Evolutionary conservation across 2,888 invertebrate genomes (phyloP).

Genomic region (Caenorhabditis macrosperma): DNA sequence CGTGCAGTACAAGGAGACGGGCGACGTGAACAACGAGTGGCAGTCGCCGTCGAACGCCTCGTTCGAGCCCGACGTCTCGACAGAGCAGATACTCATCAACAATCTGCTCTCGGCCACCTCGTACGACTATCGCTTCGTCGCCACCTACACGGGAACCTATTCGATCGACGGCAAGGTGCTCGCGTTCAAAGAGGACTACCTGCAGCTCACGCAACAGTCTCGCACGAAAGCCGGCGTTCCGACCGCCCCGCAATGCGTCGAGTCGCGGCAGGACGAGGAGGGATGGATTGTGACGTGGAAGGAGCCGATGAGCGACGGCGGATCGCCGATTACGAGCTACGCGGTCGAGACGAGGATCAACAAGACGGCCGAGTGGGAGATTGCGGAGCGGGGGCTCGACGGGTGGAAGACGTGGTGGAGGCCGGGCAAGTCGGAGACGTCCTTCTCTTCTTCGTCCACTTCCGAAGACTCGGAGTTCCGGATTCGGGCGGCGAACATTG

Average conservation of each 20-base stretch:
- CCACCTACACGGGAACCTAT: conserved; percentile 71
- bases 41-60: conserved; percentile 72
- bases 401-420: conserved; percentile 74
- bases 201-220: conserved; percentile 74
- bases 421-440: conserved; percentile 64
- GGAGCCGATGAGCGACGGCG: conserved; percentile 76
- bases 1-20: conserved; percentile 73
- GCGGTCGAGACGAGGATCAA: conserved; percentile 76
- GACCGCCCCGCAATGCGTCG: conserved; percentile 73
- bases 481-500: conserved; percentile 78
- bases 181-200: conserved; percentile 73
- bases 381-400: conserved; percentile 78
- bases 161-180: conserved; percentile 62
- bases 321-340: conserved; percentile 76
- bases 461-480: conserved; percentile 69
- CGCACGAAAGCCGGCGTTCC: conserved; percentile 79
- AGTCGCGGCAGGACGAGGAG: conserved; percentile 67
- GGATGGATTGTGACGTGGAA: conserved; percentile 79
- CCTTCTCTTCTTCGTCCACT: conserved; percentile 20
- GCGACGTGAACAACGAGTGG: conserved; percentile 72
- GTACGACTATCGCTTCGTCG: conserved; percentile 79
- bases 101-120: conserved; percentile 75
- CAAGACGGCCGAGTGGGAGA: conserved; percentile 78
- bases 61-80: conserved; percentile 68
- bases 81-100: conserved; percentile 44